Evolutionary conservation across 1,140 invertebrate genomes (phyloP).

Genomic region (Octopus sinensis): DNA sequence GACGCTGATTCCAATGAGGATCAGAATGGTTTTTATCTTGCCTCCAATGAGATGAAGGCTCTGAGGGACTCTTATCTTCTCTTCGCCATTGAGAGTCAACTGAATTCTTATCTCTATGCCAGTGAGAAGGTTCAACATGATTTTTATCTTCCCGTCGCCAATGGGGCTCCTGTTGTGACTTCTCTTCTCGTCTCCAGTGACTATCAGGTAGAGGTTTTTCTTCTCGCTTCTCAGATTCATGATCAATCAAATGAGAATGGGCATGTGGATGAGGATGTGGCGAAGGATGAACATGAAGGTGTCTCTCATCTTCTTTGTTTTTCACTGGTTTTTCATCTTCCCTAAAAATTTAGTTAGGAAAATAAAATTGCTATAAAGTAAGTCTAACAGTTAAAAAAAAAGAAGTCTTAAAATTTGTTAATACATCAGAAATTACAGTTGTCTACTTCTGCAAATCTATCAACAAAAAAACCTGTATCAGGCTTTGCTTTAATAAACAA

Average conservation of each 20-base stretch:
- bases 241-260: neutral
- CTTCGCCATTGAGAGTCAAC: neutral
- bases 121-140: neutral
- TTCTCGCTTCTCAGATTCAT: slow-evolving; percentile 11
- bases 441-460: too few relatives aligned
- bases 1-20: neutral
- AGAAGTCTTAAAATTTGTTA: too few relatives aligned
- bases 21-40: slow-evolving; percentile 2
- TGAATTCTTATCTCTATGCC: neutral
- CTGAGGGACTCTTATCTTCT: slow-evolving; percentile 1
- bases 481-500: too few relatives aligned
- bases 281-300: neutral
- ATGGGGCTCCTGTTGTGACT: neutral
- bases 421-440: too few relatives aligned
- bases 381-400: too few relatives aligned
- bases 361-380: too few relatives aligned
- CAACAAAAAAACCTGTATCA: too few relatives aligned
- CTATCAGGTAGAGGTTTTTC: neutral
- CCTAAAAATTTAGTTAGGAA: neutral
- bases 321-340: neutral
- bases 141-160: slow-evolving; percentile 9
- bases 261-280: neutral
- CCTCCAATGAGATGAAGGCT: neutral
- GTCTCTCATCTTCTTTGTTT: slow-evolving; percentile 6
- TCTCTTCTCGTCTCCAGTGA: slow-evolving; percentile 10